phyloP scores from a whole-genome alignment of 1,140 invertebrate genomes.

The Caenorhabditis remanei region DNA sequence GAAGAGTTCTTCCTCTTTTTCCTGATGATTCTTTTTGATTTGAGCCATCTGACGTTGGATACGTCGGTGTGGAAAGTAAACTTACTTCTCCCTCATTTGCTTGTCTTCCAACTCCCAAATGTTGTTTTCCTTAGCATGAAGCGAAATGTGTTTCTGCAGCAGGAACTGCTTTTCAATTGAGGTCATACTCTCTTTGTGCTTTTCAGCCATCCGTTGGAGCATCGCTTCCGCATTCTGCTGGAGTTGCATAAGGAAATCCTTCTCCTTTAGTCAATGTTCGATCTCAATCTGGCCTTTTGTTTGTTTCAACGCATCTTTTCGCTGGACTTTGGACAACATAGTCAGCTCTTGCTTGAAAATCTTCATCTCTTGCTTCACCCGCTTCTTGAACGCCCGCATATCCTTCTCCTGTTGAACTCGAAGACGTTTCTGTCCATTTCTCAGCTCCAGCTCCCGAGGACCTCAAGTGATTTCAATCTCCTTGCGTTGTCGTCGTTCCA shows the following conservation, averaged over 20 bases:
- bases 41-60: constrained; percentile 88
- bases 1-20: constrained; percentile 92
- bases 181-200: constrained; percentile 92
- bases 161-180: constrained; percentile 93
- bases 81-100: constrained; percentile 83
- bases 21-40: constrained; percentile 83
- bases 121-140: constrained; percentile 84
- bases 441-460: constrained; percentile 90
- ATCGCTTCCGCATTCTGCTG: constrained; percentile 88
- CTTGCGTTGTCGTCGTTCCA: constrained; percentile 90
- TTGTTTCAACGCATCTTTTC: constrained; percentile 84
- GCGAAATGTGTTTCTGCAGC: constrained; percentile 92
- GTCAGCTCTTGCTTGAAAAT: constrained; percentile 94
- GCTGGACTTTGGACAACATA: constrained; percentile 89
- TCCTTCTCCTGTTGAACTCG: constrained; percentile 93
- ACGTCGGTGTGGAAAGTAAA: too few species aligned
- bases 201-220: constrained; percentile 87
- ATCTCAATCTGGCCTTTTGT: constrained; percentile 88
- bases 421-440: constrained; percentile 84
- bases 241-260: constrained; percentile 88
- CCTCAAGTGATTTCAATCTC: constrained; percentile 91
- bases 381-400: constrained; percentile 90
- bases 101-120: constrained; percentile 97
- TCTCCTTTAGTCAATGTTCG: constrained; percentile 89
- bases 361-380: constrained; percentile 91